Percentiles rank a stretch among this genome's conserved stretches.
phyloP scores from a whole-genome alignment of 2,888 invertebrate species.

The Orchesellides sinensis region DNA sequence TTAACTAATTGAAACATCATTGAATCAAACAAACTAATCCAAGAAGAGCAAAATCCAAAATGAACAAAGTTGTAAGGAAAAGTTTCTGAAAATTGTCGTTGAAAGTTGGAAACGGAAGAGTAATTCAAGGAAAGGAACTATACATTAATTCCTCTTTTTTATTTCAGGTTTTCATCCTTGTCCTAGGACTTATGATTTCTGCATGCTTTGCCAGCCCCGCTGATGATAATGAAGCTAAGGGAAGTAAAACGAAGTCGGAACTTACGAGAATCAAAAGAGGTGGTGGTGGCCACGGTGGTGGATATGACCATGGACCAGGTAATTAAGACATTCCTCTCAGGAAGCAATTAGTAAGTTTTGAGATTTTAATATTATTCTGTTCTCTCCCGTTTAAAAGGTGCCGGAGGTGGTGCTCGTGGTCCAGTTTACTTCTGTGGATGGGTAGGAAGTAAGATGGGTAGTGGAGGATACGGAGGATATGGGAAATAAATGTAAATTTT shows the following conservation, averaged over 20 bases:
- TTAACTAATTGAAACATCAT: too few species aligned
- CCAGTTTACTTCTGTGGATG: constrained; percentile 56
- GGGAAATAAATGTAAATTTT: too few species aligned
- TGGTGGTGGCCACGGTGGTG: too few species aligned
- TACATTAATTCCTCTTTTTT: not conserved
- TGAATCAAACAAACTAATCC: too few species aligned
- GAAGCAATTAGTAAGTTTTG: not conserved
- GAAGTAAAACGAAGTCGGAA: constrained; percentile 45
- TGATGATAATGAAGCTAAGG: constrained; percentile 45
- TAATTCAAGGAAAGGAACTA: not conserved
- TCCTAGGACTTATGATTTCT: constrained; percentile 43
- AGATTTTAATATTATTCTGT: too few species aligned
- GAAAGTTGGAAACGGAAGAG: not conserved
- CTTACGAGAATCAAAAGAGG: constrained; percentile 42
- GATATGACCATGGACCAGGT: constrained; percentile 38
- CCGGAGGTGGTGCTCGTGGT: constrained; percentile 81
- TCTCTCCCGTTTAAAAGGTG: too few species aligned
- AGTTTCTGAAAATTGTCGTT: not conserved
- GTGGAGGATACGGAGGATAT: constrained; percentile 1
- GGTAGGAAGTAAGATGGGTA: constrained; percentile 45
- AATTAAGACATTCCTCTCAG: too few species aligned
- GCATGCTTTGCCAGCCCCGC: constrained; percentile 48
- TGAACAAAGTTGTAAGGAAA: constrained; percentile 25
- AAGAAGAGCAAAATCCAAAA: too few species aligned
- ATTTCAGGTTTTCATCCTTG: constrained; percentile 30